Evolutionary conservation across 2,888 invertebrate species (phyloP).

Genomic region (Apamea sordens): DNA sequence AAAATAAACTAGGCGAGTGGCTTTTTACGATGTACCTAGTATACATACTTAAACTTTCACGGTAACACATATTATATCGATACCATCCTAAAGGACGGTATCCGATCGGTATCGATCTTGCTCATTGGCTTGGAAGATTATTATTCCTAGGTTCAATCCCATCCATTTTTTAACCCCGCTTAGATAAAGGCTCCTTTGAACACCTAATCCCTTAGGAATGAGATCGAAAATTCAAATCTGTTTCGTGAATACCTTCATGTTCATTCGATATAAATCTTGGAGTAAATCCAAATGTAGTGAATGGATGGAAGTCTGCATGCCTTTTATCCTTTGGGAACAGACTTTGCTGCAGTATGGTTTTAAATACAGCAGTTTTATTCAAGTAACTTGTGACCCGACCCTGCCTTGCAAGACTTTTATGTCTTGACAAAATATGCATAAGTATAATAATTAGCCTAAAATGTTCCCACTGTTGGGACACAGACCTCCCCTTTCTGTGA

Average conservation of each 20-base stretch:
- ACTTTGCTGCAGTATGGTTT: background rate
- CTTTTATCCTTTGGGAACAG: conserved; percentile 17
- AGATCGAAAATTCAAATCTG: conserved; percentile 58
- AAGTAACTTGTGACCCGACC: too few species aligned
- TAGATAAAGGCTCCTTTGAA: conserved; percentile 70
- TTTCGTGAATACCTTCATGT: conserved; percentile 18
- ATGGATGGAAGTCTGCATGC: conserved; percentile 19
- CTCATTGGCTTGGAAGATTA: conserved; percentile 68
- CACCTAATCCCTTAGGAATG: conserved; percentile 67
- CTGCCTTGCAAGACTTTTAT: too few species aligned
- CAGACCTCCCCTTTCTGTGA: too few species aligned
- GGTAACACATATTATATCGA: conserved; percentile 32
- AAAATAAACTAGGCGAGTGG: background rate
- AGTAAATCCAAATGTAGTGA: conserved; percentile 32
- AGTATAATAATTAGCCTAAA: too few species aligned
- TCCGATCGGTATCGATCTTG: conserved; percentile 36
- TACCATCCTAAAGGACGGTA: background rate
- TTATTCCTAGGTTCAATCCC: conserved; percentile 61
- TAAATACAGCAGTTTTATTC: background rate
- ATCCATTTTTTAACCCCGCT: conserved; percentile 71
- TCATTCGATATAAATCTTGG: conserved; percentile 38
- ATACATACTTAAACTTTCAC: conserved; percentile 1
- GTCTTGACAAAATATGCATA: too few species aligned
- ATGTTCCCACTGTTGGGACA: too few species aligned
- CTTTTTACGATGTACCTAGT: background rate